phyloP scores from a whole-genome alignment of 2,797 vertebrate species.

The Darevskia nairensis region DNA sequence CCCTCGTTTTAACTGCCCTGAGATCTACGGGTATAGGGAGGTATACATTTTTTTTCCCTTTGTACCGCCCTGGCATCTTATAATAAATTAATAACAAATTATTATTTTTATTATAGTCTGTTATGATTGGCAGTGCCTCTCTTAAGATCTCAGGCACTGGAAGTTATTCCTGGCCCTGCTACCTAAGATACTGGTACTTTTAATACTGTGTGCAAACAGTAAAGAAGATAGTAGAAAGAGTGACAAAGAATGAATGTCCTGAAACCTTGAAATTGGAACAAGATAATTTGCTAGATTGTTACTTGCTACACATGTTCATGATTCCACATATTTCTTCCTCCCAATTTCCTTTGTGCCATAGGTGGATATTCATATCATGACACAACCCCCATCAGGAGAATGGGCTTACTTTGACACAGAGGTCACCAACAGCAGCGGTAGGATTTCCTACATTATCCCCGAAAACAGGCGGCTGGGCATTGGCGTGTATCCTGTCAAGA shows the following conservation, averaged over 20 bases:
- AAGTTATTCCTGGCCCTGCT: not conserved
- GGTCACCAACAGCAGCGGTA: slow-evolving; percentile 95
- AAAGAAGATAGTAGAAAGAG: not conserved
- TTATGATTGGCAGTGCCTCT: not conserved
- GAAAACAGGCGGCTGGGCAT: slow-evolving; percentile 92
- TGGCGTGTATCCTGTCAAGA: slow-evolving; percentile 96
- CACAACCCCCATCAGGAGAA: slow-evolving; percentile 93
- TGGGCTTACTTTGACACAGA: slow-evolving; percentile 96
- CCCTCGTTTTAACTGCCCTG: too few relatives aligned
- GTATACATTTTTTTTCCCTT: too few relatives aligned
- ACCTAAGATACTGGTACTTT: not conserved
- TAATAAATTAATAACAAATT: too few relatives aligned
- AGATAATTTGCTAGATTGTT: not conserved
- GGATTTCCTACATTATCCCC: slow-evolving; percentile 90
- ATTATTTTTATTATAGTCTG: too few relatives aligned
- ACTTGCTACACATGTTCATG: not conserved
- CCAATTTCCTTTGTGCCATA: slow-evolving; percentile 59
- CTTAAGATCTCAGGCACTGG: not conserved
- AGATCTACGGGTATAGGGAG: too few relatives aligned
- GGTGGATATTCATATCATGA: slow-evolving; percentile 99
- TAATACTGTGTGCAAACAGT: not conserved
- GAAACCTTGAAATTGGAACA: not conserved
- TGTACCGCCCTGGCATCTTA: too few relatives aligned
- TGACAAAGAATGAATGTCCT: not conserved
- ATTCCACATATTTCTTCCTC: not conserved